A percentile compares a stretch with the other conserved stretches of the same genome.
Evolutionary conservation across 2,113 vertebrate genomes (phyloP).

Genomic region (Paralichthys olivaceus): DNA sequence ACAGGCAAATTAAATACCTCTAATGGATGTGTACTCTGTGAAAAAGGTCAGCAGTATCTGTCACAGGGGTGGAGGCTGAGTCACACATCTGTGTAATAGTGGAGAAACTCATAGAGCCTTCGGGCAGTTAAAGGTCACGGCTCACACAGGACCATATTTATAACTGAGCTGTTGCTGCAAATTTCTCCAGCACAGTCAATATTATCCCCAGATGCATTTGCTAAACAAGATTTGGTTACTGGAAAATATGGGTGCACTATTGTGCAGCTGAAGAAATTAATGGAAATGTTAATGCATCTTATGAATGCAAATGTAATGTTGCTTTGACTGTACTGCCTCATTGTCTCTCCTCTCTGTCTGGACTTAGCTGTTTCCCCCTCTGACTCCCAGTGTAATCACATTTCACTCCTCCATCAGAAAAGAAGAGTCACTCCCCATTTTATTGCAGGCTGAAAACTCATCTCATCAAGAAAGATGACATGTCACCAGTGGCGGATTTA

Average conservation of each 20-base stretch:
- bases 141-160: background rate
- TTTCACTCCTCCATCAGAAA: constrained; percentile 54
- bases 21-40: constrained; percentile 1
- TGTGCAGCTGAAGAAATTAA: background rate
- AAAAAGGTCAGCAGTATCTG: constrained; percentile 11
- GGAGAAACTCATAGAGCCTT: constrained; percentile 23
- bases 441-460: constrained; percentile 46
- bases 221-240: background rate
- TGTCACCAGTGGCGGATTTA: background rate
- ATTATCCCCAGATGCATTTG: background rate
- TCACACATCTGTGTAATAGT: constrained; percentile 33
- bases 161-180: background rate
- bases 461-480: constrained; percentile 50
- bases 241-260: background rate
- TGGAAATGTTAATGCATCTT: background rate
- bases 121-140: constrained; percentile 23
- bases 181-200: constrained; percentile 2
- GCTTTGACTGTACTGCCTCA: background rate
- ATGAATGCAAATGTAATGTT: background rate
- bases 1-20: background rate
- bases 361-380: constrained; percentile 54
- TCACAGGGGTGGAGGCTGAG: constrained; percentile 22
- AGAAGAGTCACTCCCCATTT: constrained; percentile 49
- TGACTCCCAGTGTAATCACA: constrained; percentile 57
- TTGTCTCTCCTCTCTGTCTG: constrained; percentile 32